Conservation (phyloP, 2,113 vertebrate genomes). For the Synodontis membranacea region DNA sequence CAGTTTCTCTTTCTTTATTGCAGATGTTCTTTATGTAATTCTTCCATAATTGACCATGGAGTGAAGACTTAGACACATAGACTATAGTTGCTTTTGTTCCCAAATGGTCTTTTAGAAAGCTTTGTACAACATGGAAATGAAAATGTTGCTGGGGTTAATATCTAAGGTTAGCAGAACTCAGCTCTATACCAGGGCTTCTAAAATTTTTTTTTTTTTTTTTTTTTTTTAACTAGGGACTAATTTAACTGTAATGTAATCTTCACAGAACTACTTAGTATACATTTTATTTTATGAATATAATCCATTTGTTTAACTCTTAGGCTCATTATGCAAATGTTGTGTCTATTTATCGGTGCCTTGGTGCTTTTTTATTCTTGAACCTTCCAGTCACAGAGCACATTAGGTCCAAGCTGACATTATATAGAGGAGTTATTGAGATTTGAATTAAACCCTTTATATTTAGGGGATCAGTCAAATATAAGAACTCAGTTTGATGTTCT, state of each 20-base stretch:
- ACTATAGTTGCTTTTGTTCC: background rate
- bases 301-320: background rate
- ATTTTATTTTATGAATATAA: background rate
- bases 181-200: background rate
- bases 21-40: background rate
- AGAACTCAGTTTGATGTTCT: background rate
- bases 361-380: background rate
- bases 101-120: background rate
- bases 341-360: background rate
- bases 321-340: background rate
- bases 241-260: background rate
- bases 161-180: background rate
- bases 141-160: background rate
- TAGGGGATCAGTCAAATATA: background rate
- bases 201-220: background rate
- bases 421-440: background rate
- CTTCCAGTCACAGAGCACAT: background rate
- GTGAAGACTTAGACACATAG: background rate
- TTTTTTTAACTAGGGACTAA: background rate
- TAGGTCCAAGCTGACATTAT: background rate
- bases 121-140: background rate
- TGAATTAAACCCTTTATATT: background rate
- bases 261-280: background rate
- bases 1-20: conserved; percentile 18
- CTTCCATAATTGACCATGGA: background rate